Conservation (phyloP, 1,140 invertebrate genomes). For the Pantala flavescens region DNA sequence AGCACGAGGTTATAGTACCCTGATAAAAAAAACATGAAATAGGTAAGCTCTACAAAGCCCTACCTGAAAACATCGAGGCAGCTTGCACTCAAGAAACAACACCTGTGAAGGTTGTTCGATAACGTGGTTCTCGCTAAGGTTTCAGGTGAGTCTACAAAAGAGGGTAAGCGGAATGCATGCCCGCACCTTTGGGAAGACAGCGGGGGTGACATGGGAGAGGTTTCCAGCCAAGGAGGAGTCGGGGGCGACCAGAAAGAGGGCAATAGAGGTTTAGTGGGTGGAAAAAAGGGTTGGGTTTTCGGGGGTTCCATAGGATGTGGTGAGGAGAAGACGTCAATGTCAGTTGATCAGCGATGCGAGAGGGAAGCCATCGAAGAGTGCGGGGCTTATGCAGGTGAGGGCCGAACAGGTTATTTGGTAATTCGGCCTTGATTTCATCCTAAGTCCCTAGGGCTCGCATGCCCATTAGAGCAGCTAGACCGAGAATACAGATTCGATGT, state of each 20-base stretch:
- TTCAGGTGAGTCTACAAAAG: neutral
- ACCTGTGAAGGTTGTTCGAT: neutral
- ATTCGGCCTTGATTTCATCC: neutral
- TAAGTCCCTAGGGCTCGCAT: neutral
- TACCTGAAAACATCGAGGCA: no score
- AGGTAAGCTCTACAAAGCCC: no score
- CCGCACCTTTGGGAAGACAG: neutral
- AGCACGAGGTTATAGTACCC: no score
- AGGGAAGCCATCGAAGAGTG: neutral
- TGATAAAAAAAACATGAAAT: no score
- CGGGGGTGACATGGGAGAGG: neutral
- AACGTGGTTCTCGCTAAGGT: neutral
- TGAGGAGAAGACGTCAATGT: neutral
- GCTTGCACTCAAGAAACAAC: neutral
- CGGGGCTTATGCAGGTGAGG: neutral
- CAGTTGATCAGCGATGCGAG: neutral
- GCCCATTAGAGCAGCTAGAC: no score
- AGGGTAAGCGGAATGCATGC: neutral
- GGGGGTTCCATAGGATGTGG: neutral
- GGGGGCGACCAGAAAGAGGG: neutral
- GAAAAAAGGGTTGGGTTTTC: neutral
- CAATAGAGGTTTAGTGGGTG: neutral
- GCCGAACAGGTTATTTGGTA: neutral
- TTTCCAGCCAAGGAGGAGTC: neutral
- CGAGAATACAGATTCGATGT: no score